Conservation (phyloP, 2,888 invertebrate species). For the Parnassius orleans region DNA sequence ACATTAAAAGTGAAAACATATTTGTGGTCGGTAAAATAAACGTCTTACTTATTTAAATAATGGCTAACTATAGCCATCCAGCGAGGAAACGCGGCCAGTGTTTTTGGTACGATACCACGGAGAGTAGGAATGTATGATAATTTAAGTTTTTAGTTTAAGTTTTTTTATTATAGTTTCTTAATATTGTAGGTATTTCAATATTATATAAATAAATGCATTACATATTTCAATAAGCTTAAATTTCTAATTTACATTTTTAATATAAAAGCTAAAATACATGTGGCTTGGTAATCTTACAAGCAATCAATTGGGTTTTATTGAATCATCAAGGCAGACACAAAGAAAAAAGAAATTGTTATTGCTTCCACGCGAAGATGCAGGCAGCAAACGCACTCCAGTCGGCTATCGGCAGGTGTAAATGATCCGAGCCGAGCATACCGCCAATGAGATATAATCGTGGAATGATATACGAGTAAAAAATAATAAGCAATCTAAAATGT, state of each 20-base stretch:
- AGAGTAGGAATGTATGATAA: no score
- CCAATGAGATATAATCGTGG: conserved; percentile 20
- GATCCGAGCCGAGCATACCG: conserved; percentile 10
- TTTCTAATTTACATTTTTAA: no score
- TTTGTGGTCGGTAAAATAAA: no score
- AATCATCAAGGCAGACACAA: conserved; percentile 20
- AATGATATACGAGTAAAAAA: conserved; percentile 22
- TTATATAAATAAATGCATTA: background rate
- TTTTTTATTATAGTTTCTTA: no score
- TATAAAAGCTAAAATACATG: background rate
- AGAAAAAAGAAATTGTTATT: conserved; percentile 11
- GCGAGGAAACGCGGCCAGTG: no score
- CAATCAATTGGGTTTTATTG: conserved; percentile 21
- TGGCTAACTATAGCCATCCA: no score
- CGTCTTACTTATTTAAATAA: no score
- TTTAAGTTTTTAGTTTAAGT: no score
- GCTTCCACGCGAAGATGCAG: conserved; percentile 17
- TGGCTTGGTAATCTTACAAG: conserved; percentile 11
- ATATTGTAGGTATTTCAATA: no score
- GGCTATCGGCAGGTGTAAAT: conserved; percentile 24
- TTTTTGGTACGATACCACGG: no score
- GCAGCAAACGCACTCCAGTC: conserved; percentile 15
- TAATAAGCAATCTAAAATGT: conserved; percentile 15
- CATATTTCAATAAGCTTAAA: background rate
- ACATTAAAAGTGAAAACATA: no score